Base-by-base conservation (phyloP, 2,888 invertebrate genomes). In the Abrostola tripartita region DNA sequence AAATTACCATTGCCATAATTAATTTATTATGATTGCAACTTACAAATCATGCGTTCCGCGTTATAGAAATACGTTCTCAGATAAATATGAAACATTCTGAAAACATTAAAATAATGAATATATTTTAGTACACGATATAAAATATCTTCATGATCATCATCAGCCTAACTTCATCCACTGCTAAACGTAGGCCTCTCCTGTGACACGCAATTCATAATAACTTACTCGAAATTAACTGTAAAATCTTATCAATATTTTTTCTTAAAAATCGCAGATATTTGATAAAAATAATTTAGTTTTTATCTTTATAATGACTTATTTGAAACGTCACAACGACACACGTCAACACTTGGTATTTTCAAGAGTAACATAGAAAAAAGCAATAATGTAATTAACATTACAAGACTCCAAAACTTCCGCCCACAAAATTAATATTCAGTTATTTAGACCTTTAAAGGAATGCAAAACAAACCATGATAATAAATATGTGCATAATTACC, bases 401-500 rank as follows among this genome's bases (percentile, higher is more conserved):
- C 10, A 40, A 7, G 10, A 7, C 9, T 10, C 40, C 9, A 40
- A 40, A 9, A 4, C 7, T 10, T 40, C 40, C 40, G 40, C 10
- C 40, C 40, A 2, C 5, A 58, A 9, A 6, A 49, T 5, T 11
- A 1, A 5, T 54, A 38, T 11, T 50, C 14, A 40, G 11, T 24
- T 24, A 24, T 24, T 24, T 24, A 24, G 7, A 12, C 14, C 14
- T 5, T 12, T 12, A 14, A 52, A 6, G 11, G 11, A 4, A 49
- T 10, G 7, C 42, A 36, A 49, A 38, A 37, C 37, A 61, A 37
- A 56, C 8, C 24, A 38, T 53, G 9, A 6, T 63, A 11, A 6
- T 60, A 35, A 56, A 51, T 24, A 85, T 86, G 85, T 84, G 84
- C 55, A 68, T 88, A 8, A 0, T 88, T 36, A 60, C 82, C 14